Conservation (phyloP, 2,888 invertebrate species). For the Oscheius sp. region DNA sequence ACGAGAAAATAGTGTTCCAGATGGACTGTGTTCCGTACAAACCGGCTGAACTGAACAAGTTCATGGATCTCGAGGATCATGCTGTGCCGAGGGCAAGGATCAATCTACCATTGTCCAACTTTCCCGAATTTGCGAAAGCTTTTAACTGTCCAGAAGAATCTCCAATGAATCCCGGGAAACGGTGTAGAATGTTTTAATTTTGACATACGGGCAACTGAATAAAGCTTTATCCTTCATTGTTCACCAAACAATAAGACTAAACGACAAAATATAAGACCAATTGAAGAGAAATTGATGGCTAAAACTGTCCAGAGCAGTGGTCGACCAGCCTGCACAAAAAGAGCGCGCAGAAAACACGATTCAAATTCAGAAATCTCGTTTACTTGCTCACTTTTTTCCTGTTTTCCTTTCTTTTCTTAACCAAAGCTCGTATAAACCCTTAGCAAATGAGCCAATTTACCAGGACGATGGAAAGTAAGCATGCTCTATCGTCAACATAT, state of each 20-base stretch:
- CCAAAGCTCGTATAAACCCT: no score
- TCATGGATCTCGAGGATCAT: slow-evolving; percentile 24
- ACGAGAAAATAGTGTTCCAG: neutral
- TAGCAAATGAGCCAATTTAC: no score
- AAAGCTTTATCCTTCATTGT: slow-evolving; percentile 2
- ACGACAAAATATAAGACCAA: neutral
- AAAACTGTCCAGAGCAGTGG: neutral
- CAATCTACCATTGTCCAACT: slow-evolving; percentile 3
- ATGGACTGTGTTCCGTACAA: slow-evolving; percentile 21
- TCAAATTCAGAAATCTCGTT: no score
- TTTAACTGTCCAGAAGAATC: slow-evolving; percentile 11
- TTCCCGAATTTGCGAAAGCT: slow-evolving; percentile 25
- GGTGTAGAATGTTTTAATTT: slow-evolving; percentile 26
- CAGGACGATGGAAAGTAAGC: no score
- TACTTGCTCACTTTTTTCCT: no score
- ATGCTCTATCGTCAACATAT: no score
- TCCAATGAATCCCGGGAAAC: slow-evolving; percentile 22
- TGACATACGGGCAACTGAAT: neutral
- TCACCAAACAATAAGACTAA: no score
- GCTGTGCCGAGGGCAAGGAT: slow-evolving; percentile 18
- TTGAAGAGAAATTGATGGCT: neutral
- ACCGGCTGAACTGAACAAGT: neutral
- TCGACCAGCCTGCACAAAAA: no score
- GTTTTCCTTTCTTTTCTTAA: no score
- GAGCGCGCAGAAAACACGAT: no score